These are phyloP conservation scores for Protobothrops mucrosquamatus DNA, from an alignment of 2,113 vertebrate genomes.

Conservation along the genomic window DNA sequence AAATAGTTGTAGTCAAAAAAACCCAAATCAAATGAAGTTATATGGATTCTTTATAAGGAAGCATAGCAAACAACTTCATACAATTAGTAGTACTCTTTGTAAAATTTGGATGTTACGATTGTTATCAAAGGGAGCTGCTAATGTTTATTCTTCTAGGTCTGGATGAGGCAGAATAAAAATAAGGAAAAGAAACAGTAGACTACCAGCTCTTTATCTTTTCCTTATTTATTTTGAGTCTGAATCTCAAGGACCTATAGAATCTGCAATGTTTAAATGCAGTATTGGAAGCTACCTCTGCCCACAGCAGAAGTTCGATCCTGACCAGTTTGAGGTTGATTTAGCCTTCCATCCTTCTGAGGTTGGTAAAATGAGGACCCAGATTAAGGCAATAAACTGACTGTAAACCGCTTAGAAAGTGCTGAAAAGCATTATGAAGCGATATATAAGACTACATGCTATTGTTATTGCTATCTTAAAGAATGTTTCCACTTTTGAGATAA, in stretches of 20 bases:
- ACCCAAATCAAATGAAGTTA: background rate
- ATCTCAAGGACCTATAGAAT: background rate
- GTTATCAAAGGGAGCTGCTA: background rate
- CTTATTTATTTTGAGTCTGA: background rate
- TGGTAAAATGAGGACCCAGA: background rate
- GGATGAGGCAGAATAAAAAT: background rate
- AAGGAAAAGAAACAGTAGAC: background rate
- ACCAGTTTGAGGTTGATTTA: background rate
- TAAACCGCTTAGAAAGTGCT: background rate
- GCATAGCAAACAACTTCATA: background rate
- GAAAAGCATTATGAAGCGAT: background rate
- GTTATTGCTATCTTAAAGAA: background rate
- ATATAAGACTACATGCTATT: background rate
- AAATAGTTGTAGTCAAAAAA: constrained; percentile 6
- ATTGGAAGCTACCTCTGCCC: background rate
- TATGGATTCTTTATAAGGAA: background rate
- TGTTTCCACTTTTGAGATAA: background rate
- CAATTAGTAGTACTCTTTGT: background rate
- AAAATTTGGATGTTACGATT: background rate
- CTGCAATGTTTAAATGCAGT: background rate
- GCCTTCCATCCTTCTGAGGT: background rate
- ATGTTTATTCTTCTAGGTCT: background rate
- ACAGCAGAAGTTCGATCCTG: background rate
- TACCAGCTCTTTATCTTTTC: background rate
- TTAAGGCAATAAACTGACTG: too few relatives aligned